phyloP scores from a whole-genome alignment of 92 coral and sea anemone species.

The Zoanthus solanderi region DNA sequence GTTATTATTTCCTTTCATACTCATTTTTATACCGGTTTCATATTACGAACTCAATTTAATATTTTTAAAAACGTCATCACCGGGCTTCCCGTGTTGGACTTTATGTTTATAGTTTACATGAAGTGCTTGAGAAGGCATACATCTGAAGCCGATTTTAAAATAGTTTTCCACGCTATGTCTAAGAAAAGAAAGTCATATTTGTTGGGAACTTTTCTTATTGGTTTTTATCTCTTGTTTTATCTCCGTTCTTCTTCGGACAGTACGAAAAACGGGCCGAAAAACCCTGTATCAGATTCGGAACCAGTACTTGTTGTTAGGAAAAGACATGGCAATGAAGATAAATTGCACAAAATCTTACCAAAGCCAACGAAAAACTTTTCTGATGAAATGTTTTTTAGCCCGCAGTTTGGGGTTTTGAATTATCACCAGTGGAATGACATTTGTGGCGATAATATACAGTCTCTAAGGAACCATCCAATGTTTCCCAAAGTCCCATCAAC shows the following conservation, averaged over 20 bases:
- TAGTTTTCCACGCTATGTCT: too few species aligned
- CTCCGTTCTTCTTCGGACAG: neutral
- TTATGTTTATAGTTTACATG: too few species aligned
- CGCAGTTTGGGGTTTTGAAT: slow-evolving; percentile 56
- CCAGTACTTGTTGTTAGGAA: slow-evolving; percentile 32
- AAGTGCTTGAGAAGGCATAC: too few species aligned
- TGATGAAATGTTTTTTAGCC: neutral
- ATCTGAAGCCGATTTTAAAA: too few species aligned
- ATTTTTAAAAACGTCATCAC: too few species aligned
- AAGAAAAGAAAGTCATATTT: neutral
- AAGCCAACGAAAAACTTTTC: neutral
- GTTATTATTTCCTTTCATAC: too few species aligned
- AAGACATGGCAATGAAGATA: slow-evolving; percentile 1
- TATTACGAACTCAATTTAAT: too few species aligned
- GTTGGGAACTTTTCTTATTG: neutral
- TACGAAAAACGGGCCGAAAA: neutral
- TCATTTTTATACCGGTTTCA: too few species aligned
- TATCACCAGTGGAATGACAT: slow-evolving; percentile 82
- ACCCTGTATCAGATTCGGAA: neutral
- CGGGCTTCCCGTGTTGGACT: too few species aligned
- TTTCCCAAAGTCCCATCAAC: slow-evolving; percentile 88
- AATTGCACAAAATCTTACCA: neutral
- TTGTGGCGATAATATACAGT: slow-evolving; percentile 75
- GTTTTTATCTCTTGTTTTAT: neutral
- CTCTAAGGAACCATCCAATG: slow-evolving; percentile 70